These are phyloP conservation scores for Rhadina sibilatrix DNA, from an alignment of 2,113 vertebrate species.

Conservation along the genomic window DNA sequence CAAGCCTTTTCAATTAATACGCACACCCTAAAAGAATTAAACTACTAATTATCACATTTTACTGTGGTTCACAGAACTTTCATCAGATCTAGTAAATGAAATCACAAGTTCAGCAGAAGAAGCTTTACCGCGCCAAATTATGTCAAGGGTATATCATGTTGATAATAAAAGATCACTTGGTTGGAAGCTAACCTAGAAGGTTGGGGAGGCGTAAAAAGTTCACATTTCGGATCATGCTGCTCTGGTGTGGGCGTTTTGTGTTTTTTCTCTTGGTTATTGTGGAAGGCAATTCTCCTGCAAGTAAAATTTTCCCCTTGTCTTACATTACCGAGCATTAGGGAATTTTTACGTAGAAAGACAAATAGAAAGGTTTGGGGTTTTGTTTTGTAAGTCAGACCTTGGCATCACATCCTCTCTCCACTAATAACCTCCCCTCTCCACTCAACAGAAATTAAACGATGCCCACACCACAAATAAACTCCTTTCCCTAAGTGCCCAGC, in stretches of 20 bases:
- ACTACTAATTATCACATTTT: slow-evolving; percentile 76
- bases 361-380: slow-evolving; percentile 32
- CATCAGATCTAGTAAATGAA: slow-evolving; percentile 70
- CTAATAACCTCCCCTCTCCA: slow-evolving; percentile 20
- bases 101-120: slow-evolving; percentile 68
- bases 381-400: slow-evolving; percentile 16
- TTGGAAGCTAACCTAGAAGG: slow-evolving; percentile 42
- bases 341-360: slow-evolving; percentile 29
- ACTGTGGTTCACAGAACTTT: slow-evolving; percentile 72
- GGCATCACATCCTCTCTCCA: neutral
- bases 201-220: slow-evolving; percentile 53
- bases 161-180: slow-evolving; percentile 50
- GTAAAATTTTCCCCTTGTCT: slow-evolving; percentile 56
- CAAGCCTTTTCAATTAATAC: slow-evolving; percentile 76
- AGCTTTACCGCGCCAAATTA: slow-evolving; percentile 58
- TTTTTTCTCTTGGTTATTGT: slow-evolving; percentile 37
- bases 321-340: slow-evolving; percentile 27
- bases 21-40: slow-evolving; percentile 74
- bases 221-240: slow-evolving; percentile 48
- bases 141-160: slow-evolving; percentile 48
- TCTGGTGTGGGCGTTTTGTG: slow-evolving; percentile 33
- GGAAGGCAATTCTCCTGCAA: slow-evolving; percentile 52
- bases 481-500: slow-evolving; percentile 4
- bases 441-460: neutral
- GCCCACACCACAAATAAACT: slow-evolving; percentile 36